These are phyloP conservation scores for Carterocephalus palaemon DNA, from an alignment of 2,888 invertebrate genomes.

Conservation along the genomic window DNA sequence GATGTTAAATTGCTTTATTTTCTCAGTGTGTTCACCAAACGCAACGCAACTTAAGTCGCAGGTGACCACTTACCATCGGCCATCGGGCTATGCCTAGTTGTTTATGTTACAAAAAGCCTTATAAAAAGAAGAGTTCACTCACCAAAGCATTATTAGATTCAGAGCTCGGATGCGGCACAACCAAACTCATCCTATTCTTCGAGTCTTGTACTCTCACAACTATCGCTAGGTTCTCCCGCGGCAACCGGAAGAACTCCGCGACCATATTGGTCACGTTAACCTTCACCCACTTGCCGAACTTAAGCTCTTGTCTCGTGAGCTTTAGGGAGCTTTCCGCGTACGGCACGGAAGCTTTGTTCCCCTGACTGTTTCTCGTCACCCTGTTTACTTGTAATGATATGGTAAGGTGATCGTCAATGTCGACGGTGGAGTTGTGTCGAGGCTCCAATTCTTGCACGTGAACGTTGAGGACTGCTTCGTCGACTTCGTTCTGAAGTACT, in stretches of 20 bases:
- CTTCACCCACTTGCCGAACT: constrained; percentile 84
- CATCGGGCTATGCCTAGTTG: too few species aligned
- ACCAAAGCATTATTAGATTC: constrained; percentile 75
- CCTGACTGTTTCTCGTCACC: constrained; percentile 63
- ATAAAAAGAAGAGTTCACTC: too few species aligned
- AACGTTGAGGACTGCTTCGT: constrained; percentile 84
- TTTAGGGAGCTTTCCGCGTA: constrained; percentile 64
- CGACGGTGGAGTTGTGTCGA: constrained; percentile 51
- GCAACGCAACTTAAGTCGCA: too few species aligned
- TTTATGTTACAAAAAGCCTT: too few species aligned
- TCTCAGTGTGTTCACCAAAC: too few species aligned
- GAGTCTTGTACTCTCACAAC: constrained; percentile 84
- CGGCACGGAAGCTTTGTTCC: constrained; percentile 60
- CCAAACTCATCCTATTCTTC: constrained; percentile 79
- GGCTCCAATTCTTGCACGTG: constrained; percentile 78
- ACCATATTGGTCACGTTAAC: constrained; percentile 87
- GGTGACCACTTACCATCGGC: too few species aligned
- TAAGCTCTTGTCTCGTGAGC: constrained; percentile 72
- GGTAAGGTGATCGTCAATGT: constrained; percentile 58
- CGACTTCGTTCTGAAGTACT: constrained; percentile 83
- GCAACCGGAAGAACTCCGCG: constrained; percentile 86
- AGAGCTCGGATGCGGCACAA: constrained; percentile 83
- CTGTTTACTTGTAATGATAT: constrained; percentile 64
- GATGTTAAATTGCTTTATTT: too few species aligned
- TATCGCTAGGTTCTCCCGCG: constrained; percentile 86